phyloP scores from a whole-genome alignment of 2,113 vertebrate genomes.

The Phoxinus phoxinus region DNA sequence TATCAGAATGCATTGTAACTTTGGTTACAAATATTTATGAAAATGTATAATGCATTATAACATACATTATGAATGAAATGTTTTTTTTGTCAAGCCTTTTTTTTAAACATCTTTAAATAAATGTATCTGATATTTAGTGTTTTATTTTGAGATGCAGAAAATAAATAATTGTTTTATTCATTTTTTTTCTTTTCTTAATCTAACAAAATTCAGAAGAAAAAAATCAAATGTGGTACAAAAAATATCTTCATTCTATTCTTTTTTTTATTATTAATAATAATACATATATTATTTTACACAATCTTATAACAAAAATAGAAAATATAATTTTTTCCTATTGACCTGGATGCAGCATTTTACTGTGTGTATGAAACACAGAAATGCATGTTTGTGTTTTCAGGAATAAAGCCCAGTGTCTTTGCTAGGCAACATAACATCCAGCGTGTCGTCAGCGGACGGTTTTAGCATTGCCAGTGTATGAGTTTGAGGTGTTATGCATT shows the following conservation, averaged over 20 bases:
- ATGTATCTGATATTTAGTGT: background rate
- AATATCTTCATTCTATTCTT: background rate
- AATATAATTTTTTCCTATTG: background rate
- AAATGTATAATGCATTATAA: too few species aligned
- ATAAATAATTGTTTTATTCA: too few species aligned
- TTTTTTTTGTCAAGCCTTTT: background rate
- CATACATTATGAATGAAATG: too few species aligned
- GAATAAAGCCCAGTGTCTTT: background rate
- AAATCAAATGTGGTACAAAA: background rate
- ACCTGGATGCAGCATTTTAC: background rate
- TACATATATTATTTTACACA: background rate
- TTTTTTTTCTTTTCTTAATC: background rate
- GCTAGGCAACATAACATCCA: slow-evolving; percentile 1
- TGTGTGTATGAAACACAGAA: background rate
- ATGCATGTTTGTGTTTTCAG: background rate
- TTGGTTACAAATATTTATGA: too few species aligned
- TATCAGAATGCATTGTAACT: too few species aligned
- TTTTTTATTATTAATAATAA: background rate
- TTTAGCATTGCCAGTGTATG: slow-evolving; percentile 39
- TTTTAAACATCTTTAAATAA: background rate
- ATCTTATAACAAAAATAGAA: too few species aligned
- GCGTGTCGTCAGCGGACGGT: slow-evolving; percentile 8
- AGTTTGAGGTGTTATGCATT: background rate
- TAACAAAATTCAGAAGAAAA: background rate
- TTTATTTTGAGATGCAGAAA: background rate